Evolutionary conservation across 1,140 invertebrate species (phyloP), one percentile per base, ranked within the genome.

Genomic region (Leptonema lineaticorne): DNA sequence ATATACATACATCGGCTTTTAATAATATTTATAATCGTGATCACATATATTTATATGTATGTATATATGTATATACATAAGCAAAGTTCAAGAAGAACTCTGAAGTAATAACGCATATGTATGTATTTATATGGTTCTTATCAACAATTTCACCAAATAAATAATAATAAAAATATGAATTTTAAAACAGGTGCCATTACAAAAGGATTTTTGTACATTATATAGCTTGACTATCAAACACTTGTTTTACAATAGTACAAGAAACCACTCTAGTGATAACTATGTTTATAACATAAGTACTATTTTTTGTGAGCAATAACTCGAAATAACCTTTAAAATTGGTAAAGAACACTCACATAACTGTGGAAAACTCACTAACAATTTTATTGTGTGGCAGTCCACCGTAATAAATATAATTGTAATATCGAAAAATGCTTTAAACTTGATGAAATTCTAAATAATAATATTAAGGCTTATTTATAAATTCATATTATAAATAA

Each of bases 281-380:
- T 71, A 73, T 73, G 72, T 73, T 73, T 71, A 58, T 16, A 73
- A 73, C 72, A 73, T 73, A 73, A 73, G 72, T 73, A 73, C 72
- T 71, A 73, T 73, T 69, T 67, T 41, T 62, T 41, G 72, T 66
- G 69, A 73, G 67, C 63, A 63, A 67, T 46, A 46, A 58, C 30
- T 50, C 65, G n/a, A n/a, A 24, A 20, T 11, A 63, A 59, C 30
- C 2, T 41, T 41, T 41, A 22, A 24, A 20, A 67, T 48, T 60
- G 67, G 63, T 64, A 57, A 37, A 56, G 53, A 53, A 68, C 70
- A 63, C 57, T 66, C 57, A 26, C 33, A 33, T 33, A 45, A 53
- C 50, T 53, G 67, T 46, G 63, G 67, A 66, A 63, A 59, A 65
- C 60, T 68, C 68, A 50, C 68, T 68, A 56, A 73, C 71, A 69